Conservation (phyloP, 2,797 vertebrate species). For the Amniataba percoides region DNA sequence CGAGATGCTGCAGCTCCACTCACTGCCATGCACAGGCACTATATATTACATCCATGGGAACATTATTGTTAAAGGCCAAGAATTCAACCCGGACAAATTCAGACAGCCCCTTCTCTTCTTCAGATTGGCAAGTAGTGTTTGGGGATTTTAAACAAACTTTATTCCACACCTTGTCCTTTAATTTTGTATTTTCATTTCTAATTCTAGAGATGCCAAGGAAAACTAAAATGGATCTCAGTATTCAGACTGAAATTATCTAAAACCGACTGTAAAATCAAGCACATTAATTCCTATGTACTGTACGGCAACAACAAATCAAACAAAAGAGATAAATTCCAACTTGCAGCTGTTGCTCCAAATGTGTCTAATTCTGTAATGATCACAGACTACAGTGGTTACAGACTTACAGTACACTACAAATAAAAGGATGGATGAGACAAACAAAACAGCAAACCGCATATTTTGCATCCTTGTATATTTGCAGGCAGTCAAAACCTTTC, state of each 20-base stretch:
- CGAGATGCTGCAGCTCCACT: slow-evolving; percentile 37
- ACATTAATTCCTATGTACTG: neutral
- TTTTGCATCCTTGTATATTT: slow-evolving; percentile 27
- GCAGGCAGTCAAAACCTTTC: slow-evolving; percentile 24
- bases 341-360: neutral
- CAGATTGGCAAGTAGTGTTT: slow-evolving; percentile 5
- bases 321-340: neutral
- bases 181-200: slow-evolving; percentile 11
- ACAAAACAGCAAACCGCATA: neutral
- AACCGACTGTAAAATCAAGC: neutral
- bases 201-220: slow-evolving; percentile 2
- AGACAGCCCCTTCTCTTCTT: neutral
- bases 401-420: slow-evolving; percentile 8
- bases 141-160: slow-evolving; percentile 8
- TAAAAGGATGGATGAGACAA: neutral
- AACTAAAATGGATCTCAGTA: neutral
- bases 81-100: slow-evolving; percentile 24
- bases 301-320: neutral
- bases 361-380: slow-evolving; percentile 1
- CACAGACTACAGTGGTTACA: neutral
- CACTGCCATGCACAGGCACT: slow-evolving; percentile 1
- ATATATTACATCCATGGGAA: slow-evolving; percentile 18
- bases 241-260: slow-evolving; percentile 2
- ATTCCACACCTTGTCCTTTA: neutral
- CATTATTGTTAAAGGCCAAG: slow-evolving; percentile 23